A percentile compares a stretch with the other conserved stretches of the same genome.
phyloP scores from a whole-genome alignment of 2,797 vertebrate species.

The Myripristis murdjan region DNA sequence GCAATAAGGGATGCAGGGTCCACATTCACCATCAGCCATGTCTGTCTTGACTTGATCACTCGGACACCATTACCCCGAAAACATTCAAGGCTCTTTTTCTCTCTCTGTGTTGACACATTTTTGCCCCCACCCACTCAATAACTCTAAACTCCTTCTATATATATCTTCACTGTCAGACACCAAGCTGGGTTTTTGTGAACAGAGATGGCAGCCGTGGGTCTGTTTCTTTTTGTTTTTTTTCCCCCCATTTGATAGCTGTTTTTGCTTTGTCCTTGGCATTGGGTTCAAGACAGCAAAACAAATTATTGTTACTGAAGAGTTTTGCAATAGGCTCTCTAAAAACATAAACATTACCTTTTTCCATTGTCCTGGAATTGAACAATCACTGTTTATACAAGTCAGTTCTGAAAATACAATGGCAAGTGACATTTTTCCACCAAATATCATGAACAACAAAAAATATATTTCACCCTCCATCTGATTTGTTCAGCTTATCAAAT shows the following conservation, averaged over 20 bases:
- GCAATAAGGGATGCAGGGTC: slow-evolving; percentile 76
- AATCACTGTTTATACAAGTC: slow-evolving; percentile 72
- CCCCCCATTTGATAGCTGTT: slow-evolving; percentile 30
- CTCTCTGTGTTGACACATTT: slow-evolving; percentile 57
- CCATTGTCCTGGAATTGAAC: slow-evolving; percentile 58
- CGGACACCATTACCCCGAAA: slow-evolving; percentile 66
- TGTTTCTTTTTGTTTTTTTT: slow-evolving; percentile 27
- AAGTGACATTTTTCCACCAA: slow-evolving; percentile 72
- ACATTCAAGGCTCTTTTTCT: slow-evolving; percentile 82
- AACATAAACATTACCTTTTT: slow-evolving; percentile 44
- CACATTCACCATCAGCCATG: slow-evolving; percentile 70
- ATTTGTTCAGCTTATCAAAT: slow-evolving; percentile 87
- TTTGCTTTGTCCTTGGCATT: slow-evolving; percentile 69
- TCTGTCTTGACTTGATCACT: slow-evolving; percentile 50
- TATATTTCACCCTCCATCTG: slow-evolving; percentile 68
- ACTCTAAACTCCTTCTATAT: slow-evolving; percentile 31
- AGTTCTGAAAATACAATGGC: slow-evolving; percentile 78
- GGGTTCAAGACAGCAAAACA: slow-evolving; percentile 59
- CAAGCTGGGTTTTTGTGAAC: slow-evolving; percentile 46
- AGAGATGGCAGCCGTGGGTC: slow-evolving; percentile 50
- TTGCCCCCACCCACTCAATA: background rate
- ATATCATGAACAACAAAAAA: slow-evolving; percentile 74
- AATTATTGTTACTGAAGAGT: slow-evolving; percentile 52
- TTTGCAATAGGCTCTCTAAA: slow-evolving; percentile 62
- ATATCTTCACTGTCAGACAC: slow-evolving; percentile 32